Evolutionary conservation across 2,113 vertebrate species (phyloP).

Genomic region (Telmatochromis bifrenatus): DNA sequence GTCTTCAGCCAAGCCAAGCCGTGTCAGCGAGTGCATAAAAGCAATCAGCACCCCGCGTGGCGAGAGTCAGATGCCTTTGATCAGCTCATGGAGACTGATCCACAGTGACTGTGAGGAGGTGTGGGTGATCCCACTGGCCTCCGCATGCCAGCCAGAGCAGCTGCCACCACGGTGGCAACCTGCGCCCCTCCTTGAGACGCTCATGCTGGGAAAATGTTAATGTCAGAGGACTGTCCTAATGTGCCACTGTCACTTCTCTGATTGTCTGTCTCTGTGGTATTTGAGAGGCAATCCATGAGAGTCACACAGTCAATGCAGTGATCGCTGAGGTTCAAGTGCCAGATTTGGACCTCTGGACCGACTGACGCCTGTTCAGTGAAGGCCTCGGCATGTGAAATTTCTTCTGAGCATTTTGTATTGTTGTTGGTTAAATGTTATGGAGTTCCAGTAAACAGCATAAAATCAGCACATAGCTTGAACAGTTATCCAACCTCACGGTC

Average conservation of each 20-base stretch:
- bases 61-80: conserved; percentile 46
- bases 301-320: not conserved
- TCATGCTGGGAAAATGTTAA: conserved; percentile 11
- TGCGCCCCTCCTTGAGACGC: not conserved
- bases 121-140: conserved; percentile 4
- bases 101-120: conserved; percentile 25
- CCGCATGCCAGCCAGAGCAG: conserved; percentile 16
- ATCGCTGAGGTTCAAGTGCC: not conserved
- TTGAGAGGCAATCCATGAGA: not conserved
- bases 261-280: not conserved
- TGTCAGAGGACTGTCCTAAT: conserved; percentile 7
- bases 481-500: too few relatives aligned
- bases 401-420: not conserved
- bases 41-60: conserved; percentile 43
- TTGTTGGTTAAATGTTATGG: too few relatives aligned
- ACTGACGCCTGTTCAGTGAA: not conserved
- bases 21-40: conserved; percentile 48
- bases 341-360: not conserved
- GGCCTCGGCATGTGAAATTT: not conserved
- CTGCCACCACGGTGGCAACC: conserved; percentile 11
- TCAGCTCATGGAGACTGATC: conserved; percentile 44
- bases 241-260: not conserved
- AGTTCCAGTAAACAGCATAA: too few relatives aligned
- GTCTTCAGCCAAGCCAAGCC: conserved; percentile 29
- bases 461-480: too few relatives aligned